Percentiles rank a stretch among this genome's conserved stretches.
These are phyloP conservation scores for Sinocyclocheilus grahami DNA, from an alignment of 2,113 vertebrate genomes.

Conservation along the genomic window DNA sequence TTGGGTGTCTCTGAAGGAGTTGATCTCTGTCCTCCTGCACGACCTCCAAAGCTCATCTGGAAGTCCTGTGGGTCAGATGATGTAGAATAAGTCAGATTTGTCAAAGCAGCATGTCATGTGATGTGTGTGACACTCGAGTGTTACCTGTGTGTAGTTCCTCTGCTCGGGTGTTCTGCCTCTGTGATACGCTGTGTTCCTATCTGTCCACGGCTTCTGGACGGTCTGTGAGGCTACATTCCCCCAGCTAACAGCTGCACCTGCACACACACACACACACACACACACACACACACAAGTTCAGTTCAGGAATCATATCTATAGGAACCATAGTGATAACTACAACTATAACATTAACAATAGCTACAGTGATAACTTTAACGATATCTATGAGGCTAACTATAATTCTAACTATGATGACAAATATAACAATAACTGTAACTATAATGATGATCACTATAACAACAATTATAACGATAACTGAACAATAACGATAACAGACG, in stretches of 20 bases:
- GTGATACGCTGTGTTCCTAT: conserved; percentile 81
- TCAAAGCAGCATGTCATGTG: not conserved
- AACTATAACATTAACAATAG: too few relatives aligned
- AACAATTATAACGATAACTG: too few relatives aligned
- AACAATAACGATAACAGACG: not conserved
- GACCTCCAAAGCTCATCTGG: not conserved
- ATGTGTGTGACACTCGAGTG: not conserved
- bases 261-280: conserved; percentile 25
- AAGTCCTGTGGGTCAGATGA: conserved; percentile 20
- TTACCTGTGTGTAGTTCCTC: conserved; percentile 85
- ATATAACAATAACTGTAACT: too few relatives aligned
- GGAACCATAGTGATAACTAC: too few relatives aligned
- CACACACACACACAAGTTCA: too few relatives aligned
- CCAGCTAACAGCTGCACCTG: conserved; percentile 78
- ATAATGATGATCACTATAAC: too few relatives aligned
- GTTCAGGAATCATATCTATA: not conserved
- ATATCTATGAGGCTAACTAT: too few relatives aligned
- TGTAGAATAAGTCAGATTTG: not conserved
- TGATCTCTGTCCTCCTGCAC: too few relatives aligned
- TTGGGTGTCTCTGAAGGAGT: too few relatives aligned
- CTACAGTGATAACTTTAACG: too few relatives aligned
- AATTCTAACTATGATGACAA: too few relatives aligned
- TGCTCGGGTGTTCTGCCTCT: conserved; percentile 84
- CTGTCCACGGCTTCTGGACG: conserved; percentile 86
- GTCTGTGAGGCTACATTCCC: conserved; percentile 85